Base-by-base conservation (phyloP, 2,797 vertebrate species). In the Leptoclinus maculatus region DNA sequence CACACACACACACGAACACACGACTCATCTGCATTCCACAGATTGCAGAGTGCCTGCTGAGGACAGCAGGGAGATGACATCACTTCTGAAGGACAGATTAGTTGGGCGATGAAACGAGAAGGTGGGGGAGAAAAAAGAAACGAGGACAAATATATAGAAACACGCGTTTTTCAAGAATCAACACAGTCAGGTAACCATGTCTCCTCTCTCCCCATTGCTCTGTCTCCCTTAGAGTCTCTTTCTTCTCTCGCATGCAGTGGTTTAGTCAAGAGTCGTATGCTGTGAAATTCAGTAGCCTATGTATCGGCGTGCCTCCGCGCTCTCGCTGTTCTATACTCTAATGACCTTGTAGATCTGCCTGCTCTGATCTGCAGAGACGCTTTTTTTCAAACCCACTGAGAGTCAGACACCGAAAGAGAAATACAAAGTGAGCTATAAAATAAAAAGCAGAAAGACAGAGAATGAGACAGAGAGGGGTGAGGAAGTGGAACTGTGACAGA, bases 291-390 rank as follows among this genome's bases (percentile, higher is more conserved):
- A 66, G 84, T n/a, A n/a, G 47, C 47, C 9, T 79, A 81, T 87
- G 83, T 79, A 78, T 86, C 75, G 1, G 66, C 78, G 76, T 66
- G 79, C 70, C 71, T 89, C 84, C 73, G 79, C 23, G 53, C 74
- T 75, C 83, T 57, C 43, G 23, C 83, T 81, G 83, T 66, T 83
- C 87, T 81, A 82, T 88, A 85, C 82, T 89, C 88, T 84, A 87
- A 93, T 91, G 92, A 92, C 93, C 91, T 93, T 92, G 90, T 91
- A 89, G 84, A 86, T 89, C 76, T 85, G 86, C 82, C 73, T 69
- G 85, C 84, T 86, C 87, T 87, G 89, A 92, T 90, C 92, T 89
- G 90, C 84, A 87, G 73, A 86, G 82, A 80, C 86, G 87, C 80
- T n/a, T n/a, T 66, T 76, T 88, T 86, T 85, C 83, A 73, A 80